These are phyloP conservation scores for Myioborus miniatus DNA, from an alignment of 2,797 vertebrate species.

Conservation along the genomic window DNA sequence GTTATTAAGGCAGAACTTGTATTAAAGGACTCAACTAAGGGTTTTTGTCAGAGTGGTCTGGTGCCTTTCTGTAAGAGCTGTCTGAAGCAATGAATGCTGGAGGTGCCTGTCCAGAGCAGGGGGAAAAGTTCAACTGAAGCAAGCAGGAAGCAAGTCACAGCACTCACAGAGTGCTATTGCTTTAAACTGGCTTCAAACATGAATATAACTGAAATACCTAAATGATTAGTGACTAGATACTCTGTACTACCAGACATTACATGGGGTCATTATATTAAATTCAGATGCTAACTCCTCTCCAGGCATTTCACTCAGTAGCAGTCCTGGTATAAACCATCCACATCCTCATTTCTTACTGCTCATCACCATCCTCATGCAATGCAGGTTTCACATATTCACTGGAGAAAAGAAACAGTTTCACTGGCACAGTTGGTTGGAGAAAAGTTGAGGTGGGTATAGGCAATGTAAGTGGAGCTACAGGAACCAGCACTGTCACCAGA, in stretches of 20 bases:
- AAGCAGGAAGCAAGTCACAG: background rate
- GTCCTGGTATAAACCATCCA: background rate
- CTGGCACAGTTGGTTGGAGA: background rate
- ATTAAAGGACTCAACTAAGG: background rate
- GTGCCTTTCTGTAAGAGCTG: background rate
- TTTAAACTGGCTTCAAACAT: background rate
- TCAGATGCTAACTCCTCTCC: background rate
- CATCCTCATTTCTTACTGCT: background rate
- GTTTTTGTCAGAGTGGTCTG: background rate
- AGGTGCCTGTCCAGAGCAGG: background rate
- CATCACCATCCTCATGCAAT: background rate
- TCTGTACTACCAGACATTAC: background rate
- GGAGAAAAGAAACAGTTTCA: background rate
- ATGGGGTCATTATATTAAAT: background rate
- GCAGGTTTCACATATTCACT: background rate
- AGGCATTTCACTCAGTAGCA: background rate
- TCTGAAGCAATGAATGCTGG: rapidly evolving
- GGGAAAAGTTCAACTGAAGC: background rate
- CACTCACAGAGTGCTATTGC: background rate
- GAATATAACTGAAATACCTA: background rate
- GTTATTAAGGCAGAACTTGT: background rate
- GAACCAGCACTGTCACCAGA: background rate
- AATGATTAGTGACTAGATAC: background rate
- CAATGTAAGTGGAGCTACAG: background rate
- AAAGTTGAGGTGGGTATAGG: background rate